A percentile compares a stretch with the other conserved stretches of the same genome.
Conservation (phyloP, 1,140 invertebrate species). For the Drosophila subobscura region DNA sequence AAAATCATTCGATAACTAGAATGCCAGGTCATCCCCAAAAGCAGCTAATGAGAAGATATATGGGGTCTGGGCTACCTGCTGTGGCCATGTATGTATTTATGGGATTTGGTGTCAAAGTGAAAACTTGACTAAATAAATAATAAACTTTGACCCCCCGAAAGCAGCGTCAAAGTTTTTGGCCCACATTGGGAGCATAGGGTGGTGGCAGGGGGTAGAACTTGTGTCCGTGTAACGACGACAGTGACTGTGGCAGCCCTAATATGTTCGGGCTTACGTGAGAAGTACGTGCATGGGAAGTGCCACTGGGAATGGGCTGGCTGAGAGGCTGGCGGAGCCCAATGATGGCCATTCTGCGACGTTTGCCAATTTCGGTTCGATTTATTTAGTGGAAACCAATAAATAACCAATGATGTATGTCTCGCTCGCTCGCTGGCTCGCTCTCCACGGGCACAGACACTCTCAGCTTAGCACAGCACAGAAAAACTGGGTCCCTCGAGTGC, state of each 20-base stretch:
- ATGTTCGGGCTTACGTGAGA: conserved; percentile 20
- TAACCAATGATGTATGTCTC: conserved; percentile 74
- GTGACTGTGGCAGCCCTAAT: conserved; percentile 19
- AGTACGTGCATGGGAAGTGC: conserved; percentile 9
- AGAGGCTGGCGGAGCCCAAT: conserved; percentile 56
- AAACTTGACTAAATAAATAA: conserved; percentile 80
- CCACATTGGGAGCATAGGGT: conserved; percentile 29
- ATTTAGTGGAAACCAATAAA: conserved; percentile 81
- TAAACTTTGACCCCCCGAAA: conserved; percentile 50
- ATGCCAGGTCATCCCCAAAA: conserved; percentile 16
- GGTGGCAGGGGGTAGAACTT: conserved; percentile 11
- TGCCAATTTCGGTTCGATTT: conserved; percentile 80
- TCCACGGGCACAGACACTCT: background rate
- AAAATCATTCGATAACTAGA: conserved; percentile 63
- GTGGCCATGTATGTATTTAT: conserved; percentile 14
- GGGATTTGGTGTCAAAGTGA: conserved; percentile 53
- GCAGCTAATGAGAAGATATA: conserved; percentile 38
- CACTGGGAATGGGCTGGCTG: conserved; percentile 16
- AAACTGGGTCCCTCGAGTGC: conserved; percentile 49
- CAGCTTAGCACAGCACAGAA: background rate
- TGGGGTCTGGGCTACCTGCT: conserved; percentile 16
- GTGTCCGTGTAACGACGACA: conserved; percentile 5
- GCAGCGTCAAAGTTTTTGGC: conserved; percentile 31
- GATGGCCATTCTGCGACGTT: conserved; percentile 80
- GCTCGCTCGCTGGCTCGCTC: background rate